phyloP scores from a whole-genome alignment of 1,140 invertebrate species.

The Cepaea nemoralis region DNA sequence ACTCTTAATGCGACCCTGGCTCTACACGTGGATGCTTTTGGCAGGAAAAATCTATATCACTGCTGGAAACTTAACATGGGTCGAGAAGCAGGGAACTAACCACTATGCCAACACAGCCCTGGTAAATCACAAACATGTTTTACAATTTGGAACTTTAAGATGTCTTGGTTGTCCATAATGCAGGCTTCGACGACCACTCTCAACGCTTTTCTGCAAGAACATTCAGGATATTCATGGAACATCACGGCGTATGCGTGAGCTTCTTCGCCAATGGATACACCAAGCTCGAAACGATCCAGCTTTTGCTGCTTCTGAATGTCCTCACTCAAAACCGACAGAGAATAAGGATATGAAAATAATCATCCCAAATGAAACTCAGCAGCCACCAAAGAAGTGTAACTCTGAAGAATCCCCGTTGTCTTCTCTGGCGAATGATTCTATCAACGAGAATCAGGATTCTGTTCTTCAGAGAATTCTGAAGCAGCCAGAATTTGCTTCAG shows the following conservation, averaged over 20 bases:
- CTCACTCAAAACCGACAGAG: neutral
- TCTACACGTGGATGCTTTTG: too few relatives aligned
- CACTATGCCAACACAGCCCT: too few relatives aligned
- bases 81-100: too few relatives aligned
- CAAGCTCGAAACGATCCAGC: neutral
- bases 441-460: slow-evolving; percentile 16
- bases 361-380: neutral
- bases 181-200: slow-evolving; percentile 28
- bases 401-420: slow-evolving; percentile 1
- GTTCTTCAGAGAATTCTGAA: slow-evolving; percentile 22
- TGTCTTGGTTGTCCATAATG: neutral
- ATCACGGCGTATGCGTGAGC: neutral
- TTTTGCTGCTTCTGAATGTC: neutral
- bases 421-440: neutral
- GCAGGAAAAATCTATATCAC: neutral
- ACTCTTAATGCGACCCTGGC: too few relatives aligned
- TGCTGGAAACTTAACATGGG: neutral
- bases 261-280: slow-evolving; percentile 27
- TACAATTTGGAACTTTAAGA: neutral
- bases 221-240: slow-evolving; percentile 29
- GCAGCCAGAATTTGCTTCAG: slow-evolving; percentile 19
- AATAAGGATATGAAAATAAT: neutral
- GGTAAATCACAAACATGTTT: too few relatives aligned
- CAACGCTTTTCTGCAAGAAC: slow-evolving; percentile 19
- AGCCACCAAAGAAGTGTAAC: neutral